Base-by-base conservation (phyloP, 2,888 invertebrate genomes). In the Conchocele bisecta region DNA sequence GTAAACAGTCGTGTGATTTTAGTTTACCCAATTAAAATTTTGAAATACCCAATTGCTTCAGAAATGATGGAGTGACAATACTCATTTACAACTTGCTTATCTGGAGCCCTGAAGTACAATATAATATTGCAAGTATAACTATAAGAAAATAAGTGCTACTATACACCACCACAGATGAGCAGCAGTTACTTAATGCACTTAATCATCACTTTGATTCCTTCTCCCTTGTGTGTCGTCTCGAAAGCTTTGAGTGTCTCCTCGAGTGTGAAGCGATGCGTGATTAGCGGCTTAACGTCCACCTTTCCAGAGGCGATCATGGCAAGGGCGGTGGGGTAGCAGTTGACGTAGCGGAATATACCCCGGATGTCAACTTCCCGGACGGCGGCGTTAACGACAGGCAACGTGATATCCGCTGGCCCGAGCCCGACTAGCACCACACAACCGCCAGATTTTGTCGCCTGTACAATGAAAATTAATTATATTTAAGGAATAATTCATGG, bases 371-470 rank as follows among this genome's bases (percentile, higher is more conserved):
- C 95, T 92, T 98, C 98, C 60, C 96, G 92, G 0, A 94, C 92
- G 29, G 96, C 93, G 2, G 97, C 96, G 86, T 95, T 94, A 0
- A 96, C 94, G 42, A 98, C 92, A 1, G 98, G 98, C 70, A 98
- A 88, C 75, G 94, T 95, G 58, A 95, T 93, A 91, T 96, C 95
- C 0, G 94, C 89, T 61, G 94, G 93, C 37, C 98, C 97, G 93
- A 96, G 94, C 11, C 98, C 99, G 26, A 98, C 96, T 76, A 98
- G 91, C 53, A 97, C 95, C 5, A 95, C 94, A 60, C 94, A 93
- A 41, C 99, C 98, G 15, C 97, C 98, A 0, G 96, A 94, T 91
- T 94, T 94, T 0, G 98, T 97, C 1, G 94, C 95, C 97, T 98
- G 70, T 20, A 70, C 72, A 15, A 44, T 24, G 53, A 6, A 50